Evolutionary conservation across 2,113 vertebrate species (phyloP).

Genomic region (Murina feae): DNA sequence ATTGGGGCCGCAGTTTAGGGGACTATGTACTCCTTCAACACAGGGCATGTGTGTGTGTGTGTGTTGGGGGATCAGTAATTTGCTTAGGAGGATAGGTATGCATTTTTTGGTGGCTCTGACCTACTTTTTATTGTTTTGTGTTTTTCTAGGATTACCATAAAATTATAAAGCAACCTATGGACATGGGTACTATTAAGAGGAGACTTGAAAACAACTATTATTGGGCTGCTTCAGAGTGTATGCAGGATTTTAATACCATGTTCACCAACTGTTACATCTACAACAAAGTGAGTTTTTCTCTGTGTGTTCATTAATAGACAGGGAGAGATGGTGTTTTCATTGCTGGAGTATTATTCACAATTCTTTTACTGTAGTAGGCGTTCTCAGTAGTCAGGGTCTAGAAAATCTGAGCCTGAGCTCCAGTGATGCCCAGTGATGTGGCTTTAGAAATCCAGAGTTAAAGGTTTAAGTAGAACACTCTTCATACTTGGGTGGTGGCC

Average conservation of each 20-base stretch:
- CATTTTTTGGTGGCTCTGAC: background rate
- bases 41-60: background rate
- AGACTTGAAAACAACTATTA: conserved; percentile 92
- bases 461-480: background rate
- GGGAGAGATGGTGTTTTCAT: background rate
- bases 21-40: background rate
- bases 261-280: conserved; percentile 98
- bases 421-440: background rate
- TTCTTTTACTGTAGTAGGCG: background rate
- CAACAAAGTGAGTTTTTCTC: conserved; percentile 87
- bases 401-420: background rate
- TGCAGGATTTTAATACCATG: conserved; percentile 98
- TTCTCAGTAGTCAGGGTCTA: background rate
- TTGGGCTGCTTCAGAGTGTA: conserved; percentile 91
- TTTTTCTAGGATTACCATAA: conserved; percentile 91
- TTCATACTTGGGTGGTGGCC: background rate
- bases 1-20: conserved; percentile 60
- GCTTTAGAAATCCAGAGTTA: background rate
- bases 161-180: conserved; percentile 96
- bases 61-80: background rate
- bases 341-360: background rate
- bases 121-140: accelerated
- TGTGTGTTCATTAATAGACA: background rate
- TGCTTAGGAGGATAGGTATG: background rate
- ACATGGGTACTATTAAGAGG: conserved; percentile 94